Conservation (phyloP, 2,888 invertebrate species). For the Protophormia terraenovae region DNA sequence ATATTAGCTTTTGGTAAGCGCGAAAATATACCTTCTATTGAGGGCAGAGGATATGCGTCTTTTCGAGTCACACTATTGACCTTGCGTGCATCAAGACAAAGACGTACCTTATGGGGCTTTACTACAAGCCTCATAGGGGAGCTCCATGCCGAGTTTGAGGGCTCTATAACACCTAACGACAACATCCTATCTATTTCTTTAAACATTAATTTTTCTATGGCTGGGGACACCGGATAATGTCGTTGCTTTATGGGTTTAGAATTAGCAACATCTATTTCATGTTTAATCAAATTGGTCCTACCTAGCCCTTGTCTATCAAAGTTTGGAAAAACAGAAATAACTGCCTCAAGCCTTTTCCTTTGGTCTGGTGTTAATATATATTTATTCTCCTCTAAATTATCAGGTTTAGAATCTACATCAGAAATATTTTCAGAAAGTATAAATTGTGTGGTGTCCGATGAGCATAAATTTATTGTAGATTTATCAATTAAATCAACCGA, state of each 20-base stretch:
- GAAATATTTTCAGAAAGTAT: not conserved
- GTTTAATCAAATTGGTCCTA: slow-evolving; percentile 43
- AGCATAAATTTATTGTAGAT: not conserved
- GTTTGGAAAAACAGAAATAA: too few relatives aligned
- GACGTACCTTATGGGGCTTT: slow-evolving; percentile 27
- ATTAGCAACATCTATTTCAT: slow-evolving; percentile 55
- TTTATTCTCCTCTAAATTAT: not conserved
- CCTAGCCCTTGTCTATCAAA: slow-evolving; percentile 43
- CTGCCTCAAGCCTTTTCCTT: not conserved
- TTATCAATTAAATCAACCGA: not conserved
- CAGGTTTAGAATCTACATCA: not conserved
- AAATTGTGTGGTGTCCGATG: not conserved
- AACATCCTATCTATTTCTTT: slow-evolving; percentile 74
- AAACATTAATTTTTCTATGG: slow-evolving; percentile 56
- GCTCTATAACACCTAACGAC: slow-evolving; percentile 71
- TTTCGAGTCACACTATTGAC: slow-evolving; percentile 22
- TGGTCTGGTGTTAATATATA: not conserved
- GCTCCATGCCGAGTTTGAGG: slow-evolving; percentile 54
- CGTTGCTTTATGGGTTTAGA: slow-evolving; percentile 63
- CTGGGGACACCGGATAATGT: slow-evolving; percentile 61
- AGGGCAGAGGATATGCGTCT: slow-evolving; percentile 45
- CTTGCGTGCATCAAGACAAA: slow-evolving; percentile 21
- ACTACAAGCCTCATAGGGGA: slow-evolving; percentile 24
- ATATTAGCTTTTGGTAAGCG: too few relatives aligned
- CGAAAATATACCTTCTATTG: slow-evolving; percentile 49